Evolutionary conservation across 2,888 invertebrate genomes (phyloP), one percentile per base, ranked within the genome.

Genomic region (Poecilobothrus nobilitatus): DNA sequence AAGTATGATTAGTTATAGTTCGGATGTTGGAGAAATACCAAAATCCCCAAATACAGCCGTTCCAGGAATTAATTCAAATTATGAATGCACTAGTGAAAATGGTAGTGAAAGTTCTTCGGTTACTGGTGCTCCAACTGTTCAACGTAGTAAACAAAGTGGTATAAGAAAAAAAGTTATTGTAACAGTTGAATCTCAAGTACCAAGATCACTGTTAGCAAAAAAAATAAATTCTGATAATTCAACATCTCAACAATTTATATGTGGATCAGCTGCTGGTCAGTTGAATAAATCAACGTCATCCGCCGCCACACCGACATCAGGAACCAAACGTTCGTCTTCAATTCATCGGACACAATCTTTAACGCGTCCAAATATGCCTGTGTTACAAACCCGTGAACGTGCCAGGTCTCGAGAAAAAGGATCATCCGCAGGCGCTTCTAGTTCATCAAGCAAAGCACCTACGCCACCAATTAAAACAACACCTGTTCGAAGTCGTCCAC

Each of bases 31-130:
- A 76, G 87, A 86, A 68, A 86, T 86, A 73, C 84, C 85, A 37
- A 75, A 74, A 66, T 72, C 70, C 12, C 68, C 69, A 22, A 73
- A 68, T 67, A 70, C 12, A 84, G 53, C 53, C 6, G 84, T 72
- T 21, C 53, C 72, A 21, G 68, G 71, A 67, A 68, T 71, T 41
- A 37, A 72, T 65, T 75, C 74, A 66, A 78, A 76, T 71, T 78
- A 78, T 63, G 82, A 82, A 66, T 78, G 78, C 63, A 87, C 87
- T 67, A 88, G 88, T 76, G 89, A 89, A 74, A 88, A 87, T 72
- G 91, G 91, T 66, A 91, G 91, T 73, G 92, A 92, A 76, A 91
- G 91, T 78, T 91, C 91, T 0, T 91, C 91, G 0, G 80, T 91
- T 53, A 86, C 88, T 5, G 85, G 85, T 27, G 81, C 81, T 68